Conservation (phyloP, 2,113 vertebrate species). For the Brachyhypopomus occidentalis region DNA sequence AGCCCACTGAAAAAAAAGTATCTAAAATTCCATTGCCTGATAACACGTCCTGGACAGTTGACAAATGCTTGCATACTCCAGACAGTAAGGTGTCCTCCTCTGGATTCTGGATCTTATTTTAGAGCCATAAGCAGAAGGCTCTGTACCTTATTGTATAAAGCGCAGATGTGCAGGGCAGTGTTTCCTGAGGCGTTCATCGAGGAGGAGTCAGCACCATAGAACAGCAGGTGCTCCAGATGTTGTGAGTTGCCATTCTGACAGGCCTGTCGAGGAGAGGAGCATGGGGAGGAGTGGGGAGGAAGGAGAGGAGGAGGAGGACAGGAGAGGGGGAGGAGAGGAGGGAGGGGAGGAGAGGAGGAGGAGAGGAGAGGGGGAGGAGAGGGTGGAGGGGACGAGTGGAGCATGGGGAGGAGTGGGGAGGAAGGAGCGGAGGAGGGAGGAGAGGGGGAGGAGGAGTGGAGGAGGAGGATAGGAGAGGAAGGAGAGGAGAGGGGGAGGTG, state of each 20-base stretch:
- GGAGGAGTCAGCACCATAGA: constrained; percentile 87
- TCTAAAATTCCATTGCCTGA: too few species aligned
- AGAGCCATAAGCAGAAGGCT: not conserved
- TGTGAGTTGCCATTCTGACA: constrained; percentile 87
- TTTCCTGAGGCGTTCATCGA: constrained; percentile 92
- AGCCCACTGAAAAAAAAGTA: too few species aligned
- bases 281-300: constrained; percentile 1
- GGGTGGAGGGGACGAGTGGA: not conserved
- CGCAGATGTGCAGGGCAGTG: constrained; percentile 91
- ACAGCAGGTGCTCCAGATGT: constrained; percentile 90
- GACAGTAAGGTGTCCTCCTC: too few species aligned
- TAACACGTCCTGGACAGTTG: too few species aligned
- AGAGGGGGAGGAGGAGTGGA: not conserved
- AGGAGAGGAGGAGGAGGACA: not conserved
- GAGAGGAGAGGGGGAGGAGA: not conserved
- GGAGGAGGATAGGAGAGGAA: not conserved
- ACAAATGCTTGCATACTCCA: too few species aligned
- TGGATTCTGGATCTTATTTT: too few species aligned
- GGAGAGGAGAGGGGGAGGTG: not conserved
- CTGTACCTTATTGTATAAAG: constrained; percentile 90
- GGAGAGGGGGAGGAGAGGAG: not conserved
- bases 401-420: not conserved
- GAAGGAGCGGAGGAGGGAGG: not conserved
- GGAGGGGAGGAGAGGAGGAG: constrained; percentile 13
- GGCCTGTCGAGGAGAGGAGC: constrained; percentile 60